phyloP scores from a whole-genome alignment of 1,140 invertebrate species.

The Galleria mellonella region DNA sequence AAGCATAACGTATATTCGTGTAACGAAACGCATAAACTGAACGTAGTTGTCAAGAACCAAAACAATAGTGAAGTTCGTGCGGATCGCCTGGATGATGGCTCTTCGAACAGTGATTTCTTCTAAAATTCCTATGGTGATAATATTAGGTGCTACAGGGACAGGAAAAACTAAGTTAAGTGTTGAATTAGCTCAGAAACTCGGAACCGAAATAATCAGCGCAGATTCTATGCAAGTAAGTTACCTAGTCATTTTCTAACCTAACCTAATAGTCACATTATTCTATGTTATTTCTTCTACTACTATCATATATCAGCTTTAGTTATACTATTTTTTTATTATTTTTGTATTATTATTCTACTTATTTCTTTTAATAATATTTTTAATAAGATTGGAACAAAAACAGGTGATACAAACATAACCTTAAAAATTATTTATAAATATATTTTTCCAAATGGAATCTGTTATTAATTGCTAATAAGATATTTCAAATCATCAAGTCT shows the following conservation, averaged over 20 bases:
- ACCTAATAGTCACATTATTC: conserved; percentile 37
- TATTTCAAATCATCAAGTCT: no score
- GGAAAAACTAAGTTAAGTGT: conserved; percentile 98
- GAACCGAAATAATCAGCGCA: conserved; percentile 97
- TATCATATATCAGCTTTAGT: not conserved
- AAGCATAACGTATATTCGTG: conserved; percentile 20
- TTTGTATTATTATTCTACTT: no score
- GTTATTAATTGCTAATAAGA: no score
- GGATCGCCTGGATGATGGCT: conserved; percentile 44
- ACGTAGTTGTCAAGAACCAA: conserved; percentile 24
- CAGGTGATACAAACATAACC: no score
- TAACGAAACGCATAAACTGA: not conserved
- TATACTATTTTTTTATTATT: not conserved
- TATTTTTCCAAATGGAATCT: no score
- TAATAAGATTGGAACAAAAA: no score
- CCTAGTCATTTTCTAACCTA: conserved; percentile 18
- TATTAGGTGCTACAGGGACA: conserved; percentile 95
- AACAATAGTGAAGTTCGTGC: conserved; percentile 62
- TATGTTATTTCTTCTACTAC: not conserved
- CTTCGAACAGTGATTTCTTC: conserved; percentile 49
- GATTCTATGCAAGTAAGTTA: conserved; percentile 98
- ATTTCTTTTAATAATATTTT: no score
- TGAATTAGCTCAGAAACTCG: conserved; percentile 90
- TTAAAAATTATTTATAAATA: no score
- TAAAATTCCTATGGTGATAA: conserved; percentile 85